Conservation (phyloP, 2,113 vertebrate genomes). For the Ancistrus triradiatus region DNA sequence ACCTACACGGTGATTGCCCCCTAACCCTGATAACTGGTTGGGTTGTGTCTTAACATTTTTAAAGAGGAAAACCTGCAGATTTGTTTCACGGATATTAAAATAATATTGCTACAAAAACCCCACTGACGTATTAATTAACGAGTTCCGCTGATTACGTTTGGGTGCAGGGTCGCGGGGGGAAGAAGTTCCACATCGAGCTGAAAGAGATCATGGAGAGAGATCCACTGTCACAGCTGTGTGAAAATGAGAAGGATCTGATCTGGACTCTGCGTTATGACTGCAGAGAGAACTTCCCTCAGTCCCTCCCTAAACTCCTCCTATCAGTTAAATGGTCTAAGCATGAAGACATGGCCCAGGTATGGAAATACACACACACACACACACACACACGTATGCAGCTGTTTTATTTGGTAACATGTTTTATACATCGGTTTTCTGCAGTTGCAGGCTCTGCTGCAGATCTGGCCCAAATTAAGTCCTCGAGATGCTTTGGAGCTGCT, state of each 20-base stretch:
- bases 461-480: constrained; percentile 91
- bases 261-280: constrained; percentile 96
- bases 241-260: constrained; percentile 98
- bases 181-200: constrained; percentile 91
- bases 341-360: constrained; percentile 97
- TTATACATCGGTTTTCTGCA: constrained; percentile 48
- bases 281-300: constrained; percentile 89
- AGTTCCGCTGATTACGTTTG: not conserved
- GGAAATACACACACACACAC: too few species aligned
- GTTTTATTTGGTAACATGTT: not conserved
- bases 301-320: constrained; percentile 89
- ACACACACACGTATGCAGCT: not conserved
- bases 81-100: too few species aligned
- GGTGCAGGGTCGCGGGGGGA: constrained; percentile 87
- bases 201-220: constrained; percentile 99
- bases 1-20: too few species aligned
- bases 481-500: constrained; percentile 91
- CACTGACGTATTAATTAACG: too few species aligned
- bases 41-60: too few species aligned
- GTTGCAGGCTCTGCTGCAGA: constrained; percentile 95
- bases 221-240: constrained; percentile 92
- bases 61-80: too few species aligned
- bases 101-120: too few species aligned
- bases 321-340: constrained; percentile 99
- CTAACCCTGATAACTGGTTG: too few species aligned